Conservation (phyloP, 2,888 invertebrate species). For the Anticlea derivata region DNA sequence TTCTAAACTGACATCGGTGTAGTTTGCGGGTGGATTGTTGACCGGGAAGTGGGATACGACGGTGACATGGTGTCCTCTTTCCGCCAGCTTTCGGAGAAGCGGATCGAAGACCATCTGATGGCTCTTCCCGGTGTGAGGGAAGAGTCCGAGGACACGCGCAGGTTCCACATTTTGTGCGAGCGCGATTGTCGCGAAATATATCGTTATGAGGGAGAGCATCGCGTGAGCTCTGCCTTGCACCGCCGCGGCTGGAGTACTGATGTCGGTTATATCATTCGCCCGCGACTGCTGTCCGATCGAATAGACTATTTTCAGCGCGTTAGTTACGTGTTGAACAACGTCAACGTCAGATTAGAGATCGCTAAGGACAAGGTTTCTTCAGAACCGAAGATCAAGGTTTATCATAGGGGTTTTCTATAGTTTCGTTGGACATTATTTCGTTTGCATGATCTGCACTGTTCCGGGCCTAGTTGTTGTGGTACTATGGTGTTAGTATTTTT, state of each 20-base stretch:
- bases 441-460: too few species aligned
- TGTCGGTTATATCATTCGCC: constrained; percentile 18
- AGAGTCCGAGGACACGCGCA: constrained; percentile 83
- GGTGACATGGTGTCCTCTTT: constrained; percentile 85
- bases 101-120: constrained; percentile 86
- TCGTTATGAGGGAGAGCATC: constrained; percentile 53
- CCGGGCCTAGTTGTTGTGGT: too few species aligned
- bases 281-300: constrained; percentile 21
- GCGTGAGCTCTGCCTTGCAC: constrained; percentile 42
- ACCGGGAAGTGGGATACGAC: constrained; percentile 84
- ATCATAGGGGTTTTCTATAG: not conserved
- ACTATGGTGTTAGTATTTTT: too few species aligned
- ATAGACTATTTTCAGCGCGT: constrained; percentile 40
- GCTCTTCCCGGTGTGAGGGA: constrained; percentile 85
- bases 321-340: constrained; percentile 24
- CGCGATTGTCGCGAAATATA: constrained; percentile 46
- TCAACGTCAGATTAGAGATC: constrained; percentile 21
- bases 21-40: constrained; percentile 70
- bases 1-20: constrained; percentile 71
- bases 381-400: constrained; percentile 15
- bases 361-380: constrained; percentile 17
- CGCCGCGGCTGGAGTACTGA: constrained; percentile 42
- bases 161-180: constrained; percentile 50
- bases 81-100: constrained; percentile 78
- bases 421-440: too few species aligned